Base-by-base conservation (phyloP, 2,113 vertebrate genomes). In the Stigmatopora nigra region DNA sequence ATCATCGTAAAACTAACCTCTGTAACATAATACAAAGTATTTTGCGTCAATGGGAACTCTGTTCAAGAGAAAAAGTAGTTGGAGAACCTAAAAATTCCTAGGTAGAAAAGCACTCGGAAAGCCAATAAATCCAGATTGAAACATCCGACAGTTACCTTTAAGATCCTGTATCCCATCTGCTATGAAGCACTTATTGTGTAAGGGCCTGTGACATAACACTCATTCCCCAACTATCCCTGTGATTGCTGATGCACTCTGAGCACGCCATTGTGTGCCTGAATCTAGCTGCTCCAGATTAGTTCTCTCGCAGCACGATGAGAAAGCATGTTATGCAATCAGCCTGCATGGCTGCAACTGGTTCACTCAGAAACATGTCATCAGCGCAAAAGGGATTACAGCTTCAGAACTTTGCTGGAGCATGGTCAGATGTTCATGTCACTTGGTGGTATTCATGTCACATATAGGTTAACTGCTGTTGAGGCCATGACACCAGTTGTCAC, bases 251-350 rank as follows among this genome's bases (percentile, higher is more conserved):
- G 59, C 19, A n/a, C 46, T 61, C 64, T 19, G 49, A 56, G 45
- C 62, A 51, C 41, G 59, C 11, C 8, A 11, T 63, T 71, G 75
- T 46, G 7, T 77, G 68, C 16, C 46, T 38, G 38, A 20, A 19
- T 12, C 58, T 60, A 41, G 52, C 58, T 35, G 63, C 52, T 51
- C 46, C 63, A 66, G 70, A 65, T 63, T 78, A 72, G 68, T 84
- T 86, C 56, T 73, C 47, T 63, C 3, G 16, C 19, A 11, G 64
- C 49, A 59, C 71, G 67, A 76, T 78, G 75, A 64, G 69, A 82
- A 72, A 64, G 71, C 55, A 16, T 16, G 67, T 89, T 89, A 83
- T 0, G 67, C 62, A 89, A 90, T 73, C 49, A 63, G 47, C 69
- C 64, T 16, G 49, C 14, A 19, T 44, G n/a, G 17, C 57, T 38